Percentiles rank a stretch among this genome's conserved stretches.
phyloP scores from a whole-genome alignment of 1,140 invertebrate genomes.

The Pogonomyrmex californicus region DNA sequence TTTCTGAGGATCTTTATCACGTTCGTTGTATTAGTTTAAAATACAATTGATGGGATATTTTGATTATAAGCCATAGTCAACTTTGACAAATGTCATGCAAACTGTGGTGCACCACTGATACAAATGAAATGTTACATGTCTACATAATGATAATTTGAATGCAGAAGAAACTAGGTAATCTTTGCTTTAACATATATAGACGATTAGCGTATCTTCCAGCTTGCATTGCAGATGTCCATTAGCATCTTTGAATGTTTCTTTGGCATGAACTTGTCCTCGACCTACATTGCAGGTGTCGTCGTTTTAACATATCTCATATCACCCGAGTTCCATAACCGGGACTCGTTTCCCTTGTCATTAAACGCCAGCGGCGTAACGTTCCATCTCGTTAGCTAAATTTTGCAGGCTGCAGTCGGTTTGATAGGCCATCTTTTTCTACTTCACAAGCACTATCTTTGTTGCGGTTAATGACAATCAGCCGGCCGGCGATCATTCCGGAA shows the following conservation, averaged over 20 bases:
- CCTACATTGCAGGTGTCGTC: conserved; percentile 44
- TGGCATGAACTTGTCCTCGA: conserved; percentile 10
- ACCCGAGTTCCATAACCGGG: conserved; percentile 40
- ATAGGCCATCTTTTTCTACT: not conserved
- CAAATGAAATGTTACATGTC: not conserved
- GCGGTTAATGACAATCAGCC: conserved; percentile 34
- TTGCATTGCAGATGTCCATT: conserved; percentile 35
- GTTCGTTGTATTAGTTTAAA: not conserved
- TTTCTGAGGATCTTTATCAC: not conserved
- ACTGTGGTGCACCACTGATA: not conserved
- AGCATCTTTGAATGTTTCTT: not conserved
- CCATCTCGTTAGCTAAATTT: conserved; percentile 65
- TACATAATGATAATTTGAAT: not conserved
- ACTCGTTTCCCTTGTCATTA: conserved; percentile 61
- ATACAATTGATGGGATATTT: not conserved
- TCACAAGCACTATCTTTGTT: not conserved
- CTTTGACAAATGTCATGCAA: not conserved
- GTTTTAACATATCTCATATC: conserved; percentile 43
- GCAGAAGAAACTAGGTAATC: not conserved
- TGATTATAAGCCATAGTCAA: not conserved
- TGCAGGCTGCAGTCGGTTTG: conserved; percentile 22
- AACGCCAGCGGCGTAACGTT: conserved; percentile 36
- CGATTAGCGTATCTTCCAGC: conserved; percentile 48
- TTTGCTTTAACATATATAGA: conserved; percentile 19
- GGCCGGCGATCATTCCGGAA: conserved; percentile 8